Base-by-base conservation (phyloP, 1,140 invertebrate genomes). In the Propsilocerus akamusi region DNA sequence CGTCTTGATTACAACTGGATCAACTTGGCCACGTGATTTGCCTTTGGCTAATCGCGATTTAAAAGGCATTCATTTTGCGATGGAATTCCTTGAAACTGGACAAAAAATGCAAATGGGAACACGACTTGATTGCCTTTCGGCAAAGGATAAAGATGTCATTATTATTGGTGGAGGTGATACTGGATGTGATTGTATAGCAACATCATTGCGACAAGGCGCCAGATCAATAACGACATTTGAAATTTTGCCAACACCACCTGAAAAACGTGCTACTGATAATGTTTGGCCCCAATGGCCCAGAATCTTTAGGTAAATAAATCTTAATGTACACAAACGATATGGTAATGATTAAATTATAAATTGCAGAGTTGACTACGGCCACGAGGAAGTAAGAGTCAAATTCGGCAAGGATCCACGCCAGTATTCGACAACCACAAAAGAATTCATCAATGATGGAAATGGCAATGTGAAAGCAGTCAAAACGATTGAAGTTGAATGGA, bases 121-220 rank as follows among this genome's bases (percentile, higher is more conserved):
- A 55, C 67, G 57, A 50, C 67, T 62, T 56, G 67, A 65, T 11
- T 62, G 64, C 52, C 73, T 89, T 26, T 75, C 80, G 32, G 95
- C 96, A 14, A 86, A 92, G 61, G 88, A 86, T 57, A 98, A 97
- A 66, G 74, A 96, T 67, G 93, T 99, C 4, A 81, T 99, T 53
- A 81, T 99, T 51, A 94, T 99, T 57, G 96, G 96, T 20, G 96
- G 96, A 11, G 96, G 96, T 24, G 96, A 99, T 65, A 99, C 96
- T n/a, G 96, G 96, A 0, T 95, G 90, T 68, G 96, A 99, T 74
- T 99, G 96, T 62, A 98, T 99, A 66, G 96, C 88, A 30, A 99
- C 96, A 2, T 94, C 93, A 3, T 73, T 98, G 11, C 75, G 96
- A 59, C 92, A 97, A 73, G 92, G 94, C 32, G 96, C 96, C n/a